These are phyloP conservation scores for Andrena haemorrhoa DNA, from an alignment of 2,888 invertebrate species.

Conservation along the genomic window DNA sequence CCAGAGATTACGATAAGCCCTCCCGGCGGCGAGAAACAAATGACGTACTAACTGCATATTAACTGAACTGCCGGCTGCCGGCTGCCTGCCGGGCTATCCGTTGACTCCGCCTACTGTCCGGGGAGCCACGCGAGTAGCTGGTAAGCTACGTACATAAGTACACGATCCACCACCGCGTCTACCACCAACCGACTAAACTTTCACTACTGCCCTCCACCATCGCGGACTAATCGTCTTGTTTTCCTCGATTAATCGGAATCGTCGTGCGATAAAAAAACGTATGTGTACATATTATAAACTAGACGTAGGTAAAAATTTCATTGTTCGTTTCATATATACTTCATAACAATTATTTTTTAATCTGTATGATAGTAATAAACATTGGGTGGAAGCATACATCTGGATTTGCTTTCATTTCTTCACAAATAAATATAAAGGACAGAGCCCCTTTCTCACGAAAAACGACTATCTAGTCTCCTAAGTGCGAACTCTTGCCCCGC, in stretches of 20 bases:
- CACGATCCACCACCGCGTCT: slow-evolving; percentile 18
- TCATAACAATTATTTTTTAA: too few relatives aligned
- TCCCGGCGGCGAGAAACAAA: slow-evolving; percentile 76
- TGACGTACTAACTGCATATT: slow-evolving; percentile 79
- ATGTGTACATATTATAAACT: too few relatives aligned
- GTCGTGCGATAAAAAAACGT: slow-evolving; percentile 63
- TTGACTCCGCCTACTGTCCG: slow-evolving; percentile 60
- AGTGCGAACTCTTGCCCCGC: too few relatives aligned
- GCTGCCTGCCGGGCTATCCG: slow-evolving; percentile 51
- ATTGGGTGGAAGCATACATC: too few relatives aligned
- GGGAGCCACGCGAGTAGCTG: slow-evolving; percentile 51
- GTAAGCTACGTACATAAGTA: slow-evolving; percentile 19
- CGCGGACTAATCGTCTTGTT: slow-evolving; percentile 73
- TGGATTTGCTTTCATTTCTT: too few relatives aligned
- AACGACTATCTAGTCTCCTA: too few relatives aligned
- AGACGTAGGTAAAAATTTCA: too few relatives aligned
- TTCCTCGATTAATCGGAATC: slow-evolving; percentile 74
- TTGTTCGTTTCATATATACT: too few relatives aligned
- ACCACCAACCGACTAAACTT: slow-evolving; percentile 62
- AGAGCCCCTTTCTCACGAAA: too few relatives aligned
- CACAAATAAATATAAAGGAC: too few relatives aligned
- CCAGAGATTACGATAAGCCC: slow-evolving; percentile 77
- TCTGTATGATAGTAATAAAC: too few relatives aligned
- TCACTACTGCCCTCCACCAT: slow-evolving; percentile 56
- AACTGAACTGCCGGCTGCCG: slow-evolving; percentile 60